phyloP scores from a whole-genome alignment of 2,888 invertebrate genomes.

The Tipula confusa region DNA sequence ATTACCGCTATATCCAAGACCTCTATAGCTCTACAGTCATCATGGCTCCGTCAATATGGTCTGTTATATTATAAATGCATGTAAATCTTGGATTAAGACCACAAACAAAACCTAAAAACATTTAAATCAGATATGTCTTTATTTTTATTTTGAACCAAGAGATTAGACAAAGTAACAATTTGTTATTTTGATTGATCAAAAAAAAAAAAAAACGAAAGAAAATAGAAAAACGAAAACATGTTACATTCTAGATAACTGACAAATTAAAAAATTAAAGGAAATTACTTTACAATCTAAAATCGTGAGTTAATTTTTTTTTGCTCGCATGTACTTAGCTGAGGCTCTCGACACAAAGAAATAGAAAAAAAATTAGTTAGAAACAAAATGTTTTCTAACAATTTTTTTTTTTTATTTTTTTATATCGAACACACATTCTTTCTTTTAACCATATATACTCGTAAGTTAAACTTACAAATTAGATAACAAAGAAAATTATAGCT shows the following conservation, averaged over 20 bases:
- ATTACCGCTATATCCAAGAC: too few relatives aligned
- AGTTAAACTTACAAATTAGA: conserved; percentile 8
- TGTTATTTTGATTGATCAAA: background rate
- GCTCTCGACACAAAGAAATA: background rate
- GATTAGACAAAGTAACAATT: background rate
- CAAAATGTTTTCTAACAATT: background rate
- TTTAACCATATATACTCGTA: background rate
- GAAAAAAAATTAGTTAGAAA: conserved; percentile 16
- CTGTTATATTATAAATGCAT: too few relatives aligned
- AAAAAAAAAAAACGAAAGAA: background rate
- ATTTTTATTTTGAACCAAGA: background rate
- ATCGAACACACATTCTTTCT: background rate
- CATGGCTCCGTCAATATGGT: too few relatives aligned
- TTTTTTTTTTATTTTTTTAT: background rate
- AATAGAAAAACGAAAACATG: background rate
- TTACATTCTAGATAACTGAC: conserved; percentile 20
- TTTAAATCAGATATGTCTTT: background rate
- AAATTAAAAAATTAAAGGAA: conserved; percentile 20
- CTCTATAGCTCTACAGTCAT: too few relatives aligned
- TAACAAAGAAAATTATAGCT: conserved; percentile 20
- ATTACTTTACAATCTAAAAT: background rate
- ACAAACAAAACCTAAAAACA: background rate
- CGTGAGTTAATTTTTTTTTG: background rate
- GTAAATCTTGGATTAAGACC: too few relatives aligned
- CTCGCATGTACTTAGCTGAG: background rate